These are phyloP conservation scores for Drosophila pullipes DNA, from an alignment of 2,888 invertebrate genomes.

Conservation along the genomic window DNA sequence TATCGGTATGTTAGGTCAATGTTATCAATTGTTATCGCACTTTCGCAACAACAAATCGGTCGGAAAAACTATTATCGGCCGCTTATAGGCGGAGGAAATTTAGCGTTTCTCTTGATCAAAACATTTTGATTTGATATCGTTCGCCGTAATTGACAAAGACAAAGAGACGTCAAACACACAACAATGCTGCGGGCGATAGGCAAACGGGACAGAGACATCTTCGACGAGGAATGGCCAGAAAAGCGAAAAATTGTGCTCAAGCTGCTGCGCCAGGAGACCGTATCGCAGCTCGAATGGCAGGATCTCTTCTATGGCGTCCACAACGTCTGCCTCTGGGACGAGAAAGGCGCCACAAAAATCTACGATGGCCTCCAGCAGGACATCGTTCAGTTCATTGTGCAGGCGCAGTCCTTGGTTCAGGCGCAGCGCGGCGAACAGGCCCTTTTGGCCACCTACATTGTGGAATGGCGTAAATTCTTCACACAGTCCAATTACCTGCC, in stretches of 20 bases:
- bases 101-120: slow-evolving; percentile 57
- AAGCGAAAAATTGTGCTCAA: slow-evolving; percentile 98
- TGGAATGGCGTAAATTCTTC: slow-evolving; percentile 99
- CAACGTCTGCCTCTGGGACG: slow-evolving; percentile 98
- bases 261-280: slow-evolving; percentile 96
- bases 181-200: slow-evolving; percentile 70
- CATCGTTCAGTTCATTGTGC: slow-evolving; percentile 96
- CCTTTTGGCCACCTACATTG: slow-evolving; percentile 97
- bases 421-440: slow-evolving; percentile 98
- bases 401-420: slow-evolving; percentile 95
- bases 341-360: slow-evolving; percentile 95
- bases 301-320: slow-evolving; percentile 98
- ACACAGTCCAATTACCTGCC: slow-evolving; percentile 99
- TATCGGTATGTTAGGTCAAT: slow-evolving; percentile 21
- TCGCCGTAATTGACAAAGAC: slow-evolving; percentile 46
- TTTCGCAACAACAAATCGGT: slow-evolving; percentile 48
- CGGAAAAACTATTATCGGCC: slow-evolving; percentile 44
- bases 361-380: slow-evolving; percentile 95
- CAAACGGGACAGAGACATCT: slow-evolving; percentile 85
- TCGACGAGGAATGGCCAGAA: slow-evolving; percentile 98
- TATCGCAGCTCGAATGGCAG: slow-evolving; percentile 98
- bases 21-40: slow-evolving; percentile 48
- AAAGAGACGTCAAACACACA: slow-evolving; percentile 38
- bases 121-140: slow-evolving; percentile 37
- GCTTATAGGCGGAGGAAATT: slow-evolving; percentile 57